Conservation (phyloP, 2,888 invertebrate species). For the Dinocampus coccinellae region DNA sequence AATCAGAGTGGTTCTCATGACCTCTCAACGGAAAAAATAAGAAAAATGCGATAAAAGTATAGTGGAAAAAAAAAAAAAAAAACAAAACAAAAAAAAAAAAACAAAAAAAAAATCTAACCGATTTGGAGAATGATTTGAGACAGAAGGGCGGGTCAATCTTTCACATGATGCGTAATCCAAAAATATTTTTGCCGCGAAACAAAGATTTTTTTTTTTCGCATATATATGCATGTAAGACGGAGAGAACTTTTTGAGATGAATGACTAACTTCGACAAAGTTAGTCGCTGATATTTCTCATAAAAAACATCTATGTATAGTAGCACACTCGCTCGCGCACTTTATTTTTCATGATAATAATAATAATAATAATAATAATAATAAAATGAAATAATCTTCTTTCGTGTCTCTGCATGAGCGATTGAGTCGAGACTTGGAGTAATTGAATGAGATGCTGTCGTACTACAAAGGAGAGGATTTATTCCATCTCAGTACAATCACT, state of each 20-base stretch:
- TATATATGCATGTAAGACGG: background rate
- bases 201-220: background rate
- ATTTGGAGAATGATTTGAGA: constrained; percentile 26
- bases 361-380: too few species aligned
- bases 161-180: constrained; percentile 13
- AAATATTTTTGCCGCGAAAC: constrained; percentile 23
- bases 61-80: constrained; percentile 11
- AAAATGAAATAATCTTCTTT: constrained; percentile 60
- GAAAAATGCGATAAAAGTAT: constrained; percentile 13
- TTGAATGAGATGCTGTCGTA: constrained; percentile 57
- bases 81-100: constrained; percentile 19
- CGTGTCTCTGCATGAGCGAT: constrained; percentile 64
- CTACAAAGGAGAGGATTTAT: background rate
- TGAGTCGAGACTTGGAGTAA: constrained; percentile 61
- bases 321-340: background rate
- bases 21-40: constrained; percentile 6
- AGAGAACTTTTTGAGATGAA: constrained; percentile 23
- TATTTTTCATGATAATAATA: constrained; percentile 6
- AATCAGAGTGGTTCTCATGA: constrained; percentile 29
- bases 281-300: constrained; percentile 13
- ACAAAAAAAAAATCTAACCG: constrained; percentile 3
- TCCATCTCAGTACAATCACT: background rate
- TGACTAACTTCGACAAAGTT: constrained; percentile 18
- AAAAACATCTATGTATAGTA: background rate
- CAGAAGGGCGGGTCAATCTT: constrained; percentile 31